Base-by-base conservation (phyloP, 2,113 vertebrate species). In the Empidonax alnorum region DNA sequence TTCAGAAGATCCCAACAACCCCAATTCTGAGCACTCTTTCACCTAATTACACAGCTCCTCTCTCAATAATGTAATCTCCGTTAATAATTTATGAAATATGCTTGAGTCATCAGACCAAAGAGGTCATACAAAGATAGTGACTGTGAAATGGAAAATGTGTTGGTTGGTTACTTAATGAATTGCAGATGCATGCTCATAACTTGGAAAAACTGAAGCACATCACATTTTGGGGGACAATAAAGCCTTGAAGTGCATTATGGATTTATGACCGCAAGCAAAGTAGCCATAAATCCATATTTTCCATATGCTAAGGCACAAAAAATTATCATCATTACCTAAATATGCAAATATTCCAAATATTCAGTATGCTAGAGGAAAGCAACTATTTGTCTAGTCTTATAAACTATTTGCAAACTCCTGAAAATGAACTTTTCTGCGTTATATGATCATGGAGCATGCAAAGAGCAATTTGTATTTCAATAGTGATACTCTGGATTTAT, bases 31-130 rank as follows among this genome's bases (percentile, higher is more conserved):
- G 53, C 55, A 27, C 47, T 63, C 81, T 33, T 78, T 37, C 69
- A 41, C n/a, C n/a, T 94, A 82, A 95, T 90, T 63, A 88, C 71
- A 22, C 76, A 74, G 72, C 69, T 94, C 56, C 49, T 81, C 76
- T 88, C 79, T 82, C 92, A 75, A 53, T 75, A 81, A 89, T 69
- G 81, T 71, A 59, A 82, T 81, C 74, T 44, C 76, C 0, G 0
- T 90, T 90, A 84, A 95, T 96, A 82, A 95, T 96, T 93, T 76
- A 91, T 96, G 78, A 85, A 88, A 78, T 76, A 62, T 15, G 37
- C 71, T 89, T 76, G 76, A 94, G 69, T 85, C 94, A 94, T 91
- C 66, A 58, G 62, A 94, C 69, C 93, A 53, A 73, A 90, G 87
- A 83, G 89, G 90, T 94, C 89, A 52, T 10, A 66, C 62, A 56